Conservation (phyloP, 2,888 invertebrate species). For the Cistogaster globosa region DNA sequence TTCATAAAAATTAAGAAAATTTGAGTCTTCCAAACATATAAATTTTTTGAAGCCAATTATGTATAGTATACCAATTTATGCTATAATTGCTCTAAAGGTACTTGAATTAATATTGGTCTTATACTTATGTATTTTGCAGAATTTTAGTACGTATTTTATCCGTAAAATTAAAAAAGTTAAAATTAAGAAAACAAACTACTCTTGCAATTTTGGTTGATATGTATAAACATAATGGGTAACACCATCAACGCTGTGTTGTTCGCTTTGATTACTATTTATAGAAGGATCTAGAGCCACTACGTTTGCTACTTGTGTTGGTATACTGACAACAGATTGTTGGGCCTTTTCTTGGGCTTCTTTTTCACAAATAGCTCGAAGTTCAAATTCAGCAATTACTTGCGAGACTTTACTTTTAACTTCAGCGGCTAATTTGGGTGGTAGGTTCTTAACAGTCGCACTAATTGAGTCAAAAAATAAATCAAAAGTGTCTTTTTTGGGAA, state of each 20-base stretch:
- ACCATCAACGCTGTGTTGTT: slow-evolving; percentile 40
- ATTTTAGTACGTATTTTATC: neutral
- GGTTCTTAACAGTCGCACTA: slow-evolving; percentile 76
- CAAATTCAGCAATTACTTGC: slow-evolving; percentile 77
- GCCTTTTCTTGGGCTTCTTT: slow-evolving; percentile 71
- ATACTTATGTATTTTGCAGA: neutral
- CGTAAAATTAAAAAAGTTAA: neutral
- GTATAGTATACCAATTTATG: too few relatives aligned
- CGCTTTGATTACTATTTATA: slow-evolving; percentile 1
- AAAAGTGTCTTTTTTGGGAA: slow-evolving; percentile 51
- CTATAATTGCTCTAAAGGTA: too few relatives aligned
- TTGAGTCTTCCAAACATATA: too few relatives aligned
- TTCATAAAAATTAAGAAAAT: too few relatives aligned
- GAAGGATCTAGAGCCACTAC: slow-evolving; percentile 27
- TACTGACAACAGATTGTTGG: slow-evolving; percentile 33
- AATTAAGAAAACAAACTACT: slow-evolving; percentile 18
- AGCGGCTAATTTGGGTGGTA: slow-evolving; percentile 77
- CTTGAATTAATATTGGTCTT: too few relatives aligned
- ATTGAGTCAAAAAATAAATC: slow-evolving; percentile 78
- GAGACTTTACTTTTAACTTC: slow-evolving; percentile 78
- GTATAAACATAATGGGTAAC: slow-evolving; percentile 71
- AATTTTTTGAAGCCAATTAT: too few relatives aligned
- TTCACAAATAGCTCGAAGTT: slow-evolving; percentile 77
- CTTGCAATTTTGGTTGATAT: slow-evolving; percentile 65
- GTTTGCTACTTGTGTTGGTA: slow-evolving; percentile 33